These are phyloP conservation scores for Azemiops feae DNA, from an alignment of 2,113 vertebrate genomes.

Conservation along the genomic window DNA sequence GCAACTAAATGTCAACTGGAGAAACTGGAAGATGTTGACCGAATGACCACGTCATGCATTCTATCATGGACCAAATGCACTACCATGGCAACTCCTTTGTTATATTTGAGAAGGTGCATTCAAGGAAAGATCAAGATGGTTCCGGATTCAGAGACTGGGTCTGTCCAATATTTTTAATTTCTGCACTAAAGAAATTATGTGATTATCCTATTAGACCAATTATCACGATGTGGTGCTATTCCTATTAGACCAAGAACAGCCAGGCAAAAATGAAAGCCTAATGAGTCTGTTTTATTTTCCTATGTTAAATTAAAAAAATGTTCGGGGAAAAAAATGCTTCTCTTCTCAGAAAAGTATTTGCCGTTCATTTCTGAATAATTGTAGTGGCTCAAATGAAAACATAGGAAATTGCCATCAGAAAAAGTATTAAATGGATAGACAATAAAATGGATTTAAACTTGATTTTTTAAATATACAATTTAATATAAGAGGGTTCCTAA, in stretches of 20 bases:
- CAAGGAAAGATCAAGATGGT: neutral
- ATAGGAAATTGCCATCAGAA: rapidly evolving
- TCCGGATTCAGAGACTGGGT: neutral
- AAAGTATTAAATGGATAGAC: neutral
- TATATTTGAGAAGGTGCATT: neutral
- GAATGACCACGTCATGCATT: neutral
- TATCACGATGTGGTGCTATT: neutral
- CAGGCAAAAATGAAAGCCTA: neutral
- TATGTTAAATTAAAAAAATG: neutral
- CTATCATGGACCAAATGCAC: neutral
- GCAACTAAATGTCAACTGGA: neutral
- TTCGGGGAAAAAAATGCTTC: neutral
- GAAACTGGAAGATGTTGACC: rapidly evolving
- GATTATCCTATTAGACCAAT: neutral
- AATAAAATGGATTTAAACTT: neutral
- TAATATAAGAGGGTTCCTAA: neutral
- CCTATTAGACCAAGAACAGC: neutral
- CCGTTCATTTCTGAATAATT: neutral
- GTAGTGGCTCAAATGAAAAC: neutral
- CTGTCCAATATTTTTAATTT: neutral
- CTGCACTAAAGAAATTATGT: neutral
- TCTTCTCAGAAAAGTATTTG: neutral
- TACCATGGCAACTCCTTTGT: neutral
- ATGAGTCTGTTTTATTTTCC: neutral
- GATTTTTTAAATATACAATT: neutral